A percentile compares a stretch with the other conserved stretches of the same genome.
Conservation (phyloP, 2,113 vertebrate genomes). For the Cephalopterus ornatus region DNA sequence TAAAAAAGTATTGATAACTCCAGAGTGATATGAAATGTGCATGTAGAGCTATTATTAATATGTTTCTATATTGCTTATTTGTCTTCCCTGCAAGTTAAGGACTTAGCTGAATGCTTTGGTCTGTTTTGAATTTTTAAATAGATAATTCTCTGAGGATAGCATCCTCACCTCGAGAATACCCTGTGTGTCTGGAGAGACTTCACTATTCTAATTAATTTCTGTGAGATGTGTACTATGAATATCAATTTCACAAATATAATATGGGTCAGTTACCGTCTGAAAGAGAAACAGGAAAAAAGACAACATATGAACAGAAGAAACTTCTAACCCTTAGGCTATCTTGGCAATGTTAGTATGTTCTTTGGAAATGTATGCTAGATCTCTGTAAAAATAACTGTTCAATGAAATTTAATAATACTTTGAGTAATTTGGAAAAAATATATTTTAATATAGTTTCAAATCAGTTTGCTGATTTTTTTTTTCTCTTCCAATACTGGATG, state of each 20-base stretch:
- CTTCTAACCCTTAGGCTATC: neutral
- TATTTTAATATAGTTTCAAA: neutral
- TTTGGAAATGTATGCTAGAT: neutral
- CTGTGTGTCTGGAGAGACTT: neutral
- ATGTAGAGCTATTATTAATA: neutral
- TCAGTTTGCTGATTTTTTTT: neutral
- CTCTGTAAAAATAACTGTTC: neutral
- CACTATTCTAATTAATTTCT: constrained; percentile 13
- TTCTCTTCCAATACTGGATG: neutral
- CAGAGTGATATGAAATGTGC: neutral
- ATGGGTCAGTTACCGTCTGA: neutral
- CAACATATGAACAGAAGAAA: neutral
- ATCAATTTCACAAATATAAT: constrained; percentile 31
- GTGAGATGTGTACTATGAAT: neutral
- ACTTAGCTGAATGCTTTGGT: neutral
- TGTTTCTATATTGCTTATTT: neutral
- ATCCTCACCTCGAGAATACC: neutral
- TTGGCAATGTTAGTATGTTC: neutral
- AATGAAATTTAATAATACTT: neutral
- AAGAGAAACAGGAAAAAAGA: neutral
- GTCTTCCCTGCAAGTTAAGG: neutral
- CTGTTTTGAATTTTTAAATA: neutral
- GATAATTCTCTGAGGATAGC: neutral
- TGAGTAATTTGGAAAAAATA: neutral
- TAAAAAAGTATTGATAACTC: neutral